Base-by-base conservation (phyloP, 2,797 vertebrate genomes). In the Sebastes cheni region DNA sequence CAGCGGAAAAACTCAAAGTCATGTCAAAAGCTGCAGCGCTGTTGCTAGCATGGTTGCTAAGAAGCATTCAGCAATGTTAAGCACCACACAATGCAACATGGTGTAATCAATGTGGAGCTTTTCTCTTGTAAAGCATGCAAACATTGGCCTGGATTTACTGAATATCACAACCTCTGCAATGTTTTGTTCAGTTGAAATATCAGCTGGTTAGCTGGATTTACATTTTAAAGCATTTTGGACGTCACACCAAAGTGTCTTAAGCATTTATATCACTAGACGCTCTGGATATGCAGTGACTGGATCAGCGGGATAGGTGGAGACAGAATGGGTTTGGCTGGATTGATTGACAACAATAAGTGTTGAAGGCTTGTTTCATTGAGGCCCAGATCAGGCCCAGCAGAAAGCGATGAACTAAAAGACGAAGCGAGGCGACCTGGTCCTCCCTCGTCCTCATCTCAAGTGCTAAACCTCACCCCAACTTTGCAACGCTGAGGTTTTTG, bases 381-480 rank as follows among this genome's bases (percentile, higher is more conserved):
- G 89, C 77, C 50, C 83, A 78, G 80, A 87, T 86, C 77, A 89
- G 84, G 72, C 78, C 69, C 36, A 20, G 84, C 69, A 79, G 74
- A 85, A 89, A 85, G 85, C 88, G 88, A 82, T 80, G 88, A 92
- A 88, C 91, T 87, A 89, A 90, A 92, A 91, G 83, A 86, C 73
- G 67, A 87, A 86, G 88, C 59, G 75, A 80, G 62, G 85, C 75
- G 86, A 92, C 91, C 88, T 83, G 86, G 84, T 91, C 87, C 82
- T 88, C 75, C 85, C 77, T 89, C 82, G 18, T 90, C 88, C 81
- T 93, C 90, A 86, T 93, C 56, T 88, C 84, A 93, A 91, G 90
- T 91, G 91, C 76, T 83, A 93, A 92, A 93, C 90, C 92, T 92
- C 91, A 90, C 87, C 89, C 90, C 90, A 88, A 92, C 90, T 93